Conservation (phyloP, 92 coral and sea anemone genomes). For the Phenganax marumi region DNA sequence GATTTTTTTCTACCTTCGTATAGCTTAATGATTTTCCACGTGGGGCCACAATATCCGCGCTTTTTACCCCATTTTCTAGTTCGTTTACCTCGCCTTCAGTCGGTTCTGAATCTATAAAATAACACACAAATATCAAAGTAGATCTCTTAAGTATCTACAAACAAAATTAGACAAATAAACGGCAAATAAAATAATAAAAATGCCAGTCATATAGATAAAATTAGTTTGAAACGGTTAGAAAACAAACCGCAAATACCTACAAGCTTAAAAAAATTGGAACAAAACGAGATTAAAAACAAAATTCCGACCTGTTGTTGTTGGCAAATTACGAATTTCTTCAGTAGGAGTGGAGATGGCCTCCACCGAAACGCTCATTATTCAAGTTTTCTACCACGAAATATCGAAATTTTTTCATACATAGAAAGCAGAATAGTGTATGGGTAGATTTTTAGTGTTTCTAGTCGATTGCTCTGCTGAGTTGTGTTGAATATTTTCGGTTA, state of each 20-base stretch:
- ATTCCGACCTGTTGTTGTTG: conserved; percentile 28
- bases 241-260: not conserved
- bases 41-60: conserved; percentile 4
- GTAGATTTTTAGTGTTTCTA: not conserved
- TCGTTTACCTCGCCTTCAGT: conserved; percentile 28
- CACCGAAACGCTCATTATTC: conserved; percentile 26
- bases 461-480: conserved; percentile 4
- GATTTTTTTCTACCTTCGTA: conserved; percentile 7
- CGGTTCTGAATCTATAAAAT: conserved; percentile 20
- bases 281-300: not conserved
- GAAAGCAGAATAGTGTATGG: not conserved
- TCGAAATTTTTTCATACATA: not conserved
- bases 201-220: not conserved
- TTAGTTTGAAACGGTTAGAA: not conserved
- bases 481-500: conserved; percentile 8
- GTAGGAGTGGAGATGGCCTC: not conserved
- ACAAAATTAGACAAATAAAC: not conserved
- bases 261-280: not conserved
- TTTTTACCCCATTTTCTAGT: conserved; percentile 37
- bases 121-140: not conserved
- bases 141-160: not conserved
- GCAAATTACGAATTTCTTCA: not conserved
- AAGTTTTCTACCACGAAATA: not conserved
- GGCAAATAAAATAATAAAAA: not conserved
- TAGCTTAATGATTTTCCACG: conserved; percentile 17